Percentiles rank a stretch among this genome's conserved stretches.
phyloP scores from a whole-genome alignment of 2,113 vertebrate species.

The Oxygymnocypris stewartii region DNA sequence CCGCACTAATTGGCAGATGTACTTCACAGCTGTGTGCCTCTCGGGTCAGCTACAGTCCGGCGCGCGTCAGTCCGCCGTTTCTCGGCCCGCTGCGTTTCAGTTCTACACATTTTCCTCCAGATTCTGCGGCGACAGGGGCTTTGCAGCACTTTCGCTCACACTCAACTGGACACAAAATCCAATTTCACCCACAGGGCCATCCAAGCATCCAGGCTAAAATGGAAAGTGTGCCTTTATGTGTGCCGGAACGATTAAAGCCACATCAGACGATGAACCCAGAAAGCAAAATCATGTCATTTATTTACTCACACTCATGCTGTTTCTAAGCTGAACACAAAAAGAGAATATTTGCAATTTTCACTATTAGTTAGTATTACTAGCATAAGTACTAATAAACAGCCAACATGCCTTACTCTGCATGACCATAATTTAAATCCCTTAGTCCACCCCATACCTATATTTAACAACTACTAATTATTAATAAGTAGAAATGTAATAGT shows the following conservation, averaged over 20 bases:
- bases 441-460: too few relatives aligned
- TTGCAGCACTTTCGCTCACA: conserved; percentile 34
- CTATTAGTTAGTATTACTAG: too few relatives aligned
- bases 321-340: background rate
- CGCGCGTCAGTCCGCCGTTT: conserved; percentile 44
- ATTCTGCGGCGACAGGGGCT: background rate
- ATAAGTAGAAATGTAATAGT: too few relatives aligned
- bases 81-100: conserved; percentile 12
- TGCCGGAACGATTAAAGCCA: conserved; percentile 19
- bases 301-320: conserved; percentile 7
- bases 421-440: too few relatives aligned
- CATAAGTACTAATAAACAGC: too few relatives aligned
- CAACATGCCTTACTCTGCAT: too few relatives aligned
- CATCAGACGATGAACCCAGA: conserved; percentile 17
- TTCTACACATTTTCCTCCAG: conserved; percentile 6
- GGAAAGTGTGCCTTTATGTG: conserved; percentile 24
- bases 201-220: conserved; percentile 23
- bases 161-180: conserved; percentile 54
- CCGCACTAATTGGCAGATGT: conserved; percentile 56
- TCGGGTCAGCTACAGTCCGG: conserved; percentile 45
- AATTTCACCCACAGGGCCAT: conserved; percentile 55
- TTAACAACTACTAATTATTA: too few relatives aligned
- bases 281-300: conserved; percentile 25
- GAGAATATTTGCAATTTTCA: background rate
- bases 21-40: conserved; percentile 60